Percentiles rank a stretch among this genome's conserved stretches.
Evolutionary conservation across 2,113 vertebrate species (phyloP).

Genomic region (Stigmatopora argus): DNA sequence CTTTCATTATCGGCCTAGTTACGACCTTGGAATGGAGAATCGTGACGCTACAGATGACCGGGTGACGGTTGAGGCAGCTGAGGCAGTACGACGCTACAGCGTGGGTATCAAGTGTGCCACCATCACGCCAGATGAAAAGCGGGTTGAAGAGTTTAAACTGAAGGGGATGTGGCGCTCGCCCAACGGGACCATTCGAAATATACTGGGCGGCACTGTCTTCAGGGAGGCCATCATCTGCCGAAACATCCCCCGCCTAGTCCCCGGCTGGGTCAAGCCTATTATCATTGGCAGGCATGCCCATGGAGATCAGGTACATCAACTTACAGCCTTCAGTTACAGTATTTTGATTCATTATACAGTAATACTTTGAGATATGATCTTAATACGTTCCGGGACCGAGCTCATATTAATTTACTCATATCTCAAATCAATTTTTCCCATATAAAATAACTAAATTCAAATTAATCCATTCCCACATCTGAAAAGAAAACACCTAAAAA

Average conservation of each 20-base stretch:
- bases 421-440: no score
- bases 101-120: conserved; percentile 96
- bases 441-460: no score
- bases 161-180: conserved; percentile 99
- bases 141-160: conserved; percentile 93
- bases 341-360: no score
- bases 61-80: conserved; percentile 89
- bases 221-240: conserved; percentile 95
- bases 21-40: conserved; percentile 90
- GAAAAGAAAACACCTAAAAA: no score
- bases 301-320: conserved; percentile 82
- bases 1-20: conserved; percentile 65
- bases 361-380: no score
- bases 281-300: conserved; percentile 96
- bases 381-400: no score
- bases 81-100: conserved; percentile 83
- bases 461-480: no score
- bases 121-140: conserved; percentile 94
- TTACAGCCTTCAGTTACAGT: not conserved
- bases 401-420: no score
- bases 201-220: conserved; percentile 96
- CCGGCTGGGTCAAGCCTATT: conserved; percentile 92
- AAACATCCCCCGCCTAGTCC: conserved; percentile 91
- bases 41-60: conserved; percentile 85
- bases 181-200: conserved; percentile 96